phyloP scores from a whole-genome alignment of 2,888 invertebrate species.

The Actias luna region DNA sequence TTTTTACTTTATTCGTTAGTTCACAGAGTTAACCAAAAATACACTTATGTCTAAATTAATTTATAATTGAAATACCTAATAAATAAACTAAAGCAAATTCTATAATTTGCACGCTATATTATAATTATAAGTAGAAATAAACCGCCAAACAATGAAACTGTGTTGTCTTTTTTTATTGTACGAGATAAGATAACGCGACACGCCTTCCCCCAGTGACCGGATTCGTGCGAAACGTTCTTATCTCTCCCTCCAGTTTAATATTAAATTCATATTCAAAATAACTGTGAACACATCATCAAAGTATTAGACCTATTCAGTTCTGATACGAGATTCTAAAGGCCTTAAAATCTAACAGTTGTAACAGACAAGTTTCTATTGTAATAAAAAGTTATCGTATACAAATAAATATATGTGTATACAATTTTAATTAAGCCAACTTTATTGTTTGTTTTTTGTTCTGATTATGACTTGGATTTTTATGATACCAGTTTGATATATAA shows the following conservation, averaged over 20 bases:
- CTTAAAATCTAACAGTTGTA: too few species aligned
- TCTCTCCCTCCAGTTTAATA: background rate
- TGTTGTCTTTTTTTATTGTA: conserved; percentile 7
- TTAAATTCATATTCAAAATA: background rate
- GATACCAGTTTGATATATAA: too few species aligned
- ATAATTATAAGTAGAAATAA: background rate
- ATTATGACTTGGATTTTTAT: background rate
- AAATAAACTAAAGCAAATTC: background rate
- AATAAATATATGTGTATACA: background rate
- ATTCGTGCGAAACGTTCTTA: conserved; percentile 10
- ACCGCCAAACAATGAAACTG: background rate
- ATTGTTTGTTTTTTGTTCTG: background rate
- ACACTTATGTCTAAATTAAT: too few species aligned
- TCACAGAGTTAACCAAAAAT: too few species aligned
- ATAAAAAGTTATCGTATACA: background rate
- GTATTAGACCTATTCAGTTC: background rate
- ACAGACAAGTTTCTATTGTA: background rate
- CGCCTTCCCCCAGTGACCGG: conserved; percentile 16
- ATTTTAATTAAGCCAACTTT: background rate
- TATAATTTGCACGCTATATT: background rate
- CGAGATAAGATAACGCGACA: conserved; percentile 19
- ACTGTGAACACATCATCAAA: background rate
- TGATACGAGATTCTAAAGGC: too few species aligned
- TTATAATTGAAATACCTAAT: too few species aligned
- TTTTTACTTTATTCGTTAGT: too few species aligned